Evolutionary conservation across 2,113 vertebrate genomes (phyloP), one percentile per base, ranked within the genome.

Genomic region (Seriola aureovittata): DNA sequence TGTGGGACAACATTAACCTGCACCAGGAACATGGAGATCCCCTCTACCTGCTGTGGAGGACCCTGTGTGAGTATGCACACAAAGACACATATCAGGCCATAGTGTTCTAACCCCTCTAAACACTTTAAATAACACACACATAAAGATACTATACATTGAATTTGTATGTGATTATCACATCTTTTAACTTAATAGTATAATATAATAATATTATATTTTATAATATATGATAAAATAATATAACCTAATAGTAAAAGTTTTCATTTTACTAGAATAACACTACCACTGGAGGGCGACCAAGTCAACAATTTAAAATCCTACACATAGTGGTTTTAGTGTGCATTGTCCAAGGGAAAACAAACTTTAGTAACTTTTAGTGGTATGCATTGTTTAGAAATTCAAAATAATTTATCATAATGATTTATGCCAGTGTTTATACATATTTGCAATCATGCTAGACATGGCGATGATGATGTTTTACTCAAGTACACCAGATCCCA

Each of bases 1-100:
- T 99, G 21, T 99, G 98, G 98, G 98, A 99, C 94, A 99, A 99
- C 82, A 96, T 97, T 84, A 99, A 99, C 82, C 95, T 99, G 76
- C 97, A 99, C 87, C 96, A 97, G 86, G 97, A 99, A 64, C 96
- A 94, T 0, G 96, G 95, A 52, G 96, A 99, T 8, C 97, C 98
- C 2, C 94, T 99, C 1, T 99, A 99, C 90, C 94, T 96, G 60
- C 95, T 95, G 42, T 99, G 97, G 97, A 97, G 97, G 80, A 96
- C 93, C 75, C 90, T 98, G 54, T 96, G 98, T 99, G 86, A 98
- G 97, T 97, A 78, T 64, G 4, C 38, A 54, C 42, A 58, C 12
- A 8, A 2, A 44, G 17, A 46, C 13, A 17, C 46, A 36, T 36
- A 8, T 36, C 3, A 42, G 14, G 9, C 29, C 13, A 0, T 19